These are phyloP conservation scores for Staurois parvus DNA, from an alignment of 2,797 vertebrate species.

Conservation along the genomic window DNA sequence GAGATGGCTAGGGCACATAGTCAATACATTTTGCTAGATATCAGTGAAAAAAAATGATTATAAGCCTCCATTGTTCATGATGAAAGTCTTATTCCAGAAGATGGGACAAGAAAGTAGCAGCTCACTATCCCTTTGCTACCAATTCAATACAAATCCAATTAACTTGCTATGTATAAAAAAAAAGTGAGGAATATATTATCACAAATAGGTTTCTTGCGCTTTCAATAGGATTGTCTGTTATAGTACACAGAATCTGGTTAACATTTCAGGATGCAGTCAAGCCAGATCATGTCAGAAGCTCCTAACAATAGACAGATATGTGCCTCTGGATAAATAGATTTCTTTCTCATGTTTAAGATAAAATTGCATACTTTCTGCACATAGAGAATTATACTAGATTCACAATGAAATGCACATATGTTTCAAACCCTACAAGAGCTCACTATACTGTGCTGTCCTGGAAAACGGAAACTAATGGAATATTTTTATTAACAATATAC, in stretches of 20 bases:
- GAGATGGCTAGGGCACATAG: neutral
- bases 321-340: constrained; percentile 23
- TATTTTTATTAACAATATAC: no score
- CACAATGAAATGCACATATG: neutral
- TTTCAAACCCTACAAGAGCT: neutral
- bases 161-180: constrained; percentile 13
- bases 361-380: neutral
- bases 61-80: neutral
- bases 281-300: constrained; percentile 41
- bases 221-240: constrained; percentile 33
- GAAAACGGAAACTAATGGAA: no score
- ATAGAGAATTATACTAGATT: neutral
- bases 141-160: constrained; percentile 37
- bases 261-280: constrained; percentile 17
- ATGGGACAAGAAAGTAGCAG: neutral
- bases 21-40: neutral
- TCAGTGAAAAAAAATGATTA: neutral
- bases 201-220: constrained; percentile 21
- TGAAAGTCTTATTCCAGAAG: neutral
- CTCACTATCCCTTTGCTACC: neutral
- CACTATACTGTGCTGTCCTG: no score
- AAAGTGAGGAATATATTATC: constrained; percentile 27
- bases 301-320: constrained; percentile 11
- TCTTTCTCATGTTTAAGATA: neutral
- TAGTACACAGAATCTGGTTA: constrained; percentile 27